Evolutionary conservation across 2,113 vertebrate species (phyloP), one percentile per base, ranked within the genome.

Genomic region (Rhizomys pruinosus): DNA sequence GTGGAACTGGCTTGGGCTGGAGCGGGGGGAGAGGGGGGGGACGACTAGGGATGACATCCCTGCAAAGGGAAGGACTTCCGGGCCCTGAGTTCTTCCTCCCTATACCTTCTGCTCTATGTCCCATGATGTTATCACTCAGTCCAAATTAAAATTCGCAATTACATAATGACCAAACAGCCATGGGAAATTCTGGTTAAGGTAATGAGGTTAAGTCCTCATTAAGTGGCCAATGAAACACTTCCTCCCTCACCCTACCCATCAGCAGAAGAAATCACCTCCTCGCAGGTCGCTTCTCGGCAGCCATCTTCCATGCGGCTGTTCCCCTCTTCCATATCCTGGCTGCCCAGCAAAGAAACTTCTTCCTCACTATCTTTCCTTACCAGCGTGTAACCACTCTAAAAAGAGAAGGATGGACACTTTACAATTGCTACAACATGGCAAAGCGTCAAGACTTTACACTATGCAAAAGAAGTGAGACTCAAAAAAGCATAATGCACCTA

Each of bases 351-450:
- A 90, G 98, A 99, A 52, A 99, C 96, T 15, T 99, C 99, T 74
- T 99, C 99, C 72, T 99, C 99, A 0, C 99, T 99, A 92, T 98
- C 98, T 19, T 98, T 98, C 32, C 99, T 98, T 39, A 99, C 97
- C 0, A 99, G 98, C 32, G 99, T 99, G 96, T 99, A 99, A 22
- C 99, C 99, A 96, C 99, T 96, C 99, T 99, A 59, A 47, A 4
- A 86, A 5, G 10, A 66, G 90, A 93, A 4, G 55, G 52, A 4
- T 27, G 52, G n/a, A n/a, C n/a, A n/a, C n/a, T n/a, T 13, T 64
- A 32, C 8, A 78, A 5, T 11, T 34, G 7, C 44, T 39, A 34
- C 5, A 78, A 15, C 42, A 27, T 25, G 15, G 34, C 9, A 12
- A 52, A 37, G 13, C 32, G 47, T 27, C 16, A 47, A 9, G 20